phyloP scores from a whole-genome alignment of 1,140 invertebrate genomes.

The Drosophila nannoptera region DNA sequence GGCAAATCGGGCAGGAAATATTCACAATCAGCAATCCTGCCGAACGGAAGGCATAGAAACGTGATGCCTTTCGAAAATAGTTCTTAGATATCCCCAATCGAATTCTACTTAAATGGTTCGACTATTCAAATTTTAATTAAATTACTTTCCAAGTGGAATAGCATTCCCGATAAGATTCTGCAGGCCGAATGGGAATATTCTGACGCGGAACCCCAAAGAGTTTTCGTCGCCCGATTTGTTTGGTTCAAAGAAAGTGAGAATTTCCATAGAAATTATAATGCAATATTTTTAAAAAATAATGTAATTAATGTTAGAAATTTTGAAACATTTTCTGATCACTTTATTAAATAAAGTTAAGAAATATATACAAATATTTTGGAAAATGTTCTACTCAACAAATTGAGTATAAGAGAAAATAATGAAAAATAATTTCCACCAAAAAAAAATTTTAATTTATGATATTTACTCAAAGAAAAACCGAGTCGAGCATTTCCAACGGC shows the following conservation, averaged over 20 bases:
- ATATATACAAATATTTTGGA: no score
- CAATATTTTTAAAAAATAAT: not conserved
- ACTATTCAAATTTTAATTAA: not conserved
- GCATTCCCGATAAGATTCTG: not conserved
- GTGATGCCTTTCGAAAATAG: not conserved
- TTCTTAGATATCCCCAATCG: not conserved
- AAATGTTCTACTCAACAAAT: no score
- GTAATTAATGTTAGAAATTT: not conserved
- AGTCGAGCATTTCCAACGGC: not conserved
- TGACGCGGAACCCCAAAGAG: not conserved
- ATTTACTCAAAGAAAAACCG: no score
- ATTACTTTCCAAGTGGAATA: not conserved
- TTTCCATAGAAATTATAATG: not conserved
- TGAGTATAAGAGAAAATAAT: no score
- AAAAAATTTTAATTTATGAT: not conserved
- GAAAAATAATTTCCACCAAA: no score
- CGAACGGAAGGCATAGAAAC: not conserved
- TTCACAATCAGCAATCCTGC: not conserved
- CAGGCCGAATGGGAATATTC: not conserved
- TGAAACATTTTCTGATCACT: no score
- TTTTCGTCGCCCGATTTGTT: not conserved
- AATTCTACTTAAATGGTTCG: not conserved
- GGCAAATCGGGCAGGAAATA: not conserved
- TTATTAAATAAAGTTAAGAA: no score
- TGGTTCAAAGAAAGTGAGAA: not conserved